These are phyloP conservation scores for Tridacna crocea DNA, from an alignment of 2,888 invertebrate species.

Conservation along the genomic window DNA sequence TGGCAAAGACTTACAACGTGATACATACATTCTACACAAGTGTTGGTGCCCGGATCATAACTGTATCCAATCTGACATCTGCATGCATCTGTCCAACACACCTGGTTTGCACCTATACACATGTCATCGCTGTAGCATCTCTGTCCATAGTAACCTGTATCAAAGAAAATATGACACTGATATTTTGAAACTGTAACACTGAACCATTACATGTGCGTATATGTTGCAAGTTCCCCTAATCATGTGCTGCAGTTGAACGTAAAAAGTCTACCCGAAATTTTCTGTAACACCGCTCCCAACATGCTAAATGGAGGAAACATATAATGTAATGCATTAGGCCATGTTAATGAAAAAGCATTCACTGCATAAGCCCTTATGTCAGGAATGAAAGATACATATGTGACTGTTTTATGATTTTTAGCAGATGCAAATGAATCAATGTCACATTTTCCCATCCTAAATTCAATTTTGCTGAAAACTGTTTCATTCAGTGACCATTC, in stretches of 20 bases:
- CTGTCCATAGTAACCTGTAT: neutral
- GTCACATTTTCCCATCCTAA: conserved; percentile 5
- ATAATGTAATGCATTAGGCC: conserved; percentile 36
- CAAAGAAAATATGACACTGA: neutral
- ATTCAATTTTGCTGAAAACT: conserved; percentile 24
- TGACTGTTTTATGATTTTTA: conserved; percentile 26
- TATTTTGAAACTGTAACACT: neutral
- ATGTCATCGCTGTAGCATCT: neutral
- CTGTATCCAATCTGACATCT: neutral
- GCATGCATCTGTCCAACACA: neutral
- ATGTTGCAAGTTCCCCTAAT: neutral
- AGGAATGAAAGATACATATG: conserved; percentile 39
- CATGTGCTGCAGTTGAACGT: neutral
- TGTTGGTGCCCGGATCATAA: neutral
- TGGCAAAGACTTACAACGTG: no score
- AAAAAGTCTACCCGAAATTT: conserved; percentile 31
- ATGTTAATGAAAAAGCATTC: conserved; percentile 51
- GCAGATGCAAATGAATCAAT: conserved; percentile 48
- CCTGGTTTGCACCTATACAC: neutral
- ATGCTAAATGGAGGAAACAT: conserved; percentile 59
- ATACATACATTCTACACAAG: no score
- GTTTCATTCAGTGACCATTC: conserved; percentile 31
- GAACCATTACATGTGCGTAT: neutral
- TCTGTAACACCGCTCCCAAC: conserved; percentile 42
- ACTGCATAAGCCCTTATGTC: conserved; percentile 39